Percentiles rank a stretch among this genome's conserved stretches.
Evolutionary conservation across 2,113 vertebrate species (phyloP).

Genomic region (Castor canadensis): DNA sequence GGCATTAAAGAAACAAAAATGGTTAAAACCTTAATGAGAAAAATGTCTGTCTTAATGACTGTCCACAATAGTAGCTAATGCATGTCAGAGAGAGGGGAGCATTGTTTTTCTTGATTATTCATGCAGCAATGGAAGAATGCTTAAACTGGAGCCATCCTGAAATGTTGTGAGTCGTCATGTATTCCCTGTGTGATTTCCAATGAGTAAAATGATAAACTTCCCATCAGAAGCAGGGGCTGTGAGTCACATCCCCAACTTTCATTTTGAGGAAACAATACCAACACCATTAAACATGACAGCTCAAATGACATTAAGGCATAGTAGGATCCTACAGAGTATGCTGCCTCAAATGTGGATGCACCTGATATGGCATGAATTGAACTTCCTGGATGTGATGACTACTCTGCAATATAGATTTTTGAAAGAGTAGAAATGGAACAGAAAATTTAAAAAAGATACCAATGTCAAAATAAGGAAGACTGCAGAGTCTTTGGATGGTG

Average conservation of each 20-base stretch:
- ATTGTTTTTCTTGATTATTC: neutral
- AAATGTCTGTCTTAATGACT: neutral
- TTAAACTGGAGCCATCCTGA: neutral
- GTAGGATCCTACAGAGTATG: neutral
- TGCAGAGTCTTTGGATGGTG: neutral
- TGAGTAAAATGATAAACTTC: neutral
- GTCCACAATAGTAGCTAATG: neutral
- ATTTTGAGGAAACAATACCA: neutral
- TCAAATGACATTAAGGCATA: neutral
- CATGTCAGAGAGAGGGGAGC: neutral
- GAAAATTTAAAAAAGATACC: slow-evolving; percentile 25
- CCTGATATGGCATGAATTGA: neutral
- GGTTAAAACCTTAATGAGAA: slow-evolving; percentile 30
- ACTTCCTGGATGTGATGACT: neutral
- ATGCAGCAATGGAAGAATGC: neutral
- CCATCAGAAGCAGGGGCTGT: neutral
- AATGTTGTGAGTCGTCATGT: neutral
- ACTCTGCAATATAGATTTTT: neutral
- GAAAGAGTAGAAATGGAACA: slow-evolving; percentile 26
- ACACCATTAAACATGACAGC: neutral
- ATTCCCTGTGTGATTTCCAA: neutral
- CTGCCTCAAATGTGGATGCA: neutral
- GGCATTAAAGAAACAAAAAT: neutral
- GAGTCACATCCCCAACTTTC: neutral
- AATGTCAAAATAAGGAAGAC: slow-evolving; percentile 5